Percentiles rank a stretch among this genome's conserved stretches.
These are phyloP conservation scores for Erinaceus europaeus DNA, from an alignment of 2,113 vertebrate species.

Conservation along the genomic window DNA sequence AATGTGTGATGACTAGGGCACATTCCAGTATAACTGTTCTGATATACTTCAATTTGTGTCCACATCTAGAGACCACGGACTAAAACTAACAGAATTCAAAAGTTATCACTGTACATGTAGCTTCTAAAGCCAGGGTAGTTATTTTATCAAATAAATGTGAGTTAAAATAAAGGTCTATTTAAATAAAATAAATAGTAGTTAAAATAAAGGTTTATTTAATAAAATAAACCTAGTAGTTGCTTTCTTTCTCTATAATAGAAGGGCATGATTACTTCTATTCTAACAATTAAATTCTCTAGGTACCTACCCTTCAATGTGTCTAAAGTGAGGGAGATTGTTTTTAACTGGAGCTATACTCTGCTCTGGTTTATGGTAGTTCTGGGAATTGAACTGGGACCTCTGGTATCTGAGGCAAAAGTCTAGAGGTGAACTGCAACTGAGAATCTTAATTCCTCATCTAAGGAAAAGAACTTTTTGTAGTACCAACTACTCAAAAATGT, in stretches of 20 bases:
- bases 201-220: not conserved
- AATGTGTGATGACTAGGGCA: not conserved
- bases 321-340: not conserved
- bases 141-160: not conserved
- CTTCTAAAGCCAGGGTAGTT: not conserved
- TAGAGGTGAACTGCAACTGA: not conserved
- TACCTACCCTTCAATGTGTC: not conserved
- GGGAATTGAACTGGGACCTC: too few species aligned
- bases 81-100: constrained; percentile 3
- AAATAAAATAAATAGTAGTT: not conserved
- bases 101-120: not conserved
- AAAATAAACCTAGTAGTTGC: not conserved
- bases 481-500: not conserved
- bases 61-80: too few species aligned
- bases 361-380: too few species aligned
- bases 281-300: constrained; percentile 9
- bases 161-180: not conserved
- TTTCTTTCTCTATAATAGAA: not conserved
- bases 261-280: not conserved
- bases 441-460: not conserved
- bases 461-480: not conserved
- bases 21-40: not conserved
- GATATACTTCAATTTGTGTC: too few species aligned
- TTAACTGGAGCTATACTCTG: too few species aligned
- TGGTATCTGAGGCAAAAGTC: too few species aligned